phyloP scores from a whole-genome alignment of 2,113 vertebrate genomes.

The Atherinomorus stipes region DNA sequence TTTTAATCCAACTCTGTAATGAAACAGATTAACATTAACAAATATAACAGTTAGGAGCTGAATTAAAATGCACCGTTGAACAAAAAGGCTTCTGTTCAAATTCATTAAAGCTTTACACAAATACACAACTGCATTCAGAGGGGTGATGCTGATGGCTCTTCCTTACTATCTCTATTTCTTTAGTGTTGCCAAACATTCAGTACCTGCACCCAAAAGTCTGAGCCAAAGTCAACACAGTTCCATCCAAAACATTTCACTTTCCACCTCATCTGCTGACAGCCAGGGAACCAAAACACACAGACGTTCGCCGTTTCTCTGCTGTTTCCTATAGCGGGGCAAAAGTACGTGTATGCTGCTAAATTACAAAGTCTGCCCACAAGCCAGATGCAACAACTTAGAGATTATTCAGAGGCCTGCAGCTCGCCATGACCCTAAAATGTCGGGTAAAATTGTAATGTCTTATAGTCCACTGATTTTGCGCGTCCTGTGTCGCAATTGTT shows the following conservation, averaged over 20 bases:
- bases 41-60: too few relatives aligned
- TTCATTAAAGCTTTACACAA: not conserved
- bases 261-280: slow-evolving; percentile 54
- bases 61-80: too few relatives aligned
- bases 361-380: slow-evolving; percentile 41
- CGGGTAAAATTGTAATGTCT: slow-evolving; percentile 36
- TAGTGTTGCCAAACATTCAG: slow-evolving; percentile 54
- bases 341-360: slow-evolving; percentile 13
- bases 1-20: not conserved
- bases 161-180: slow-evolving; percentile 51
- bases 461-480: slow-evolving; percentile 44
- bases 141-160: slow-evolving; percentile 26
- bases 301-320: not conserved
- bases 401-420: slow-evolving; percentile 62
- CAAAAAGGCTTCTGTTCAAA: not conserved
- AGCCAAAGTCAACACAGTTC: slow-evolving; percentile 72
- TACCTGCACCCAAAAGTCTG: slow-evolving; percentile 38
- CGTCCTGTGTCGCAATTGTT: slow-evolving; percentile 13
- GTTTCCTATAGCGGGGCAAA: slow-evolving; percentile 18
- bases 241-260: slow-evolving; percentile 72
- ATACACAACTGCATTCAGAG: slow-evolving; percentile 1
- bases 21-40: not conserved
- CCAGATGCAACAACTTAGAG: slow-evolving; percentile 25
- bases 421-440: slow-evolving; percentile 68
- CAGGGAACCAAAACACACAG: slow-evolving; percentile 46